Evolutionary conservation across 2,113 vertebrate species (phyloP), one percentile per base, ranked within the genome.

Genomic region (Melanerpes aurifrons): DNA sequence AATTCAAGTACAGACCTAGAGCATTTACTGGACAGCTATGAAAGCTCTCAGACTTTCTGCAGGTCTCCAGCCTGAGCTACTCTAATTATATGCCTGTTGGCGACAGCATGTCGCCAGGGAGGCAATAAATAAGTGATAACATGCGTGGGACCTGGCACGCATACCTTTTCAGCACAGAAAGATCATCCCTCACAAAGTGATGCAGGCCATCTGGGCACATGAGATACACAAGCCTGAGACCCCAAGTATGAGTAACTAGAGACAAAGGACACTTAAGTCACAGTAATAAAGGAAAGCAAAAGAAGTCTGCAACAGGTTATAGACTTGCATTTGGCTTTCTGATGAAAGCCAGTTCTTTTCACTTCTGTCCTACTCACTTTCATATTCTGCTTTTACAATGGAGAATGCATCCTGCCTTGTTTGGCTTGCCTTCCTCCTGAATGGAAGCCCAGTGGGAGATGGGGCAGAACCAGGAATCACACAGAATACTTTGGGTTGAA

Each of bases 51-150:
- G 76, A 91, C 22, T 89, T 90, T 82, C 37, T 61, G 76, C 80
- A 81, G 82, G 91, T 90, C 89, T 90, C 57, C 76, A 93, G 77
- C 53, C 91, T 26, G 53, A 93, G 86, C 75, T 90, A 63, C 50
- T 91, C 85, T 73, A 97, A 94, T 94, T 75, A 95, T 66, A 89
- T 0, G 73, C 81, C 92, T 82, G 83, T 59, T 94, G 93, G 92
- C 32, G 54, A 82, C 90, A 89, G 82, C 13, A 15, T 35, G 78
- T 17, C 78, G 6, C 92, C 86, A 86, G 90, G 85, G 90, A 96
- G 86, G 92, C 89, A 84, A 91, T 93, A 95, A 94, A 91, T 91
- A 86, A 94, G 83, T 50, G 71, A 88, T 82, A 93, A 82, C 66
- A 57, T 82, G 82, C 83, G 31, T 82, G 89, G 76, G 79, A 68